Conservation (phyloP, 2,113 vertebrate species). For the Todiramphus saurophagus region DNA sequence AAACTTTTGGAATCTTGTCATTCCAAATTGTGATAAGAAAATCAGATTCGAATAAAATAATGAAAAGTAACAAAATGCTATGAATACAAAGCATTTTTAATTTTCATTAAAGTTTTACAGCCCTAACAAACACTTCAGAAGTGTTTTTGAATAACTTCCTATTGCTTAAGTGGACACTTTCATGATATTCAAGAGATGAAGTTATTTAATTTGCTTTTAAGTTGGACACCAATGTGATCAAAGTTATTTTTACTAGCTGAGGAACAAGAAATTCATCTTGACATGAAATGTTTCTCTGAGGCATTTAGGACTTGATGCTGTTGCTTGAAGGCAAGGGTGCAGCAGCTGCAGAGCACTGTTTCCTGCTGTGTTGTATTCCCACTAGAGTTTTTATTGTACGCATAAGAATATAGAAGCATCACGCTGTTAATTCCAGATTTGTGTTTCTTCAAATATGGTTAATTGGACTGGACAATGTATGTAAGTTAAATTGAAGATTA, state of each 20-base stretch:
- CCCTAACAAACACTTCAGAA: neutral
- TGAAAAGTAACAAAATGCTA: neutral
- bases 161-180: neutral
- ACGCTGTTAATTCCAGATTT: neutral
- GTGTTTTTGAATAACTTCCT: neutral
- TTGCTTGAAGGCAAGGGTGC: neutral
- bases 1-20: neutral
- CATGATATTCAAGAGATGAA: neutral
- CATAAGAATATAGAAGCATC: neutral
- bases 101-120: neutral
- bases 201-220: neutral
- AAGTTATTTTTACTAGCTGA: neutral
- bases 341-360: neutral
- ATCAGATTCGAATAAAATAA: neutral
- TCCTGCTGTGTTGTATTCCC: fast-evolving
- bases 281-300: neutral
- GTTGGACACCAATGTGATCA: neutral
- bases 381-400: neutral
- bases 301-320: neutral
- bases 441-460: neutral
- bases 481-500: neutral
- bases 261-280: neutral
- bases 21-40: neutral
- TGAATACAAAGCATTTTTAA: neutral
- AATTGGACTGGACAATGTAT: no score